phyloP scores from a whole-genome alignment of 2,113 vertebrate genomes.

The Ctenomys sociabilis region DNA sequence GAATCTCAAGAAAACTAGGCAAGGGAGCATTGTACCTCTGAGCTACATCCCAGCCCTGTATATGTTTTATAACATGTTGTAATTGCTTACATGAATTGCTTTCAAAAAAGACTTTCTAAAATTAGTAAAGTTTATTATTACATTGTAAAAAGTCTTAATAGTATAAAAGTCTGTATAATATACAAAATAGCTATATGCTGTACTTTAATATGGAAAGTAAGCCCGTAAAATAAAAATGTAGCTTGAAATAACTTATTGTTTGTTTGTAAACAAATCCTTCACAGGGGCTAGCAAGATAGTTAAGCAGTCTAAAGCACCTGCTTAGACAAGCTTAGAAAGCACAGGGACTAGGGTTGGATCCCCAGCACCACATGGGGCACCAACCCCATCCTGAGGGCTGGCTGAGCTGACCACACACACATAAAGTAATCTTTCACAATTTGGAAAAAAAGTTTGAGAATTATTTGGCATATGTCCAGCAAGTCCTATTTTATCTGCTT shows the following conservation, averaged over 20 bases:
- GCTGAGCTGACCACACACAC: too few relatives aligned
- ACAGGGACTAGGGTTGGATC: too few relatives aligned
- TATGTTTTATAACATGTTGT: neutral
- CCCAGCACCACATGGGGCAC: too few relatives aligned
- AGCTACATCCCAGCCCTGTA: neutral
- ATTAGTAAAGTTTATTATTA: neutral
- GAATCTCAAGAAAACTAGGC: neutral
- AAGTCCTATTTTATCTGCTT: slow-evolving; percentile 48
- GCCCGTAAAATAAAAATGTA: slow-evolving; percentile 52
- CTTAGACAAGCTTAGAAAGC: too few relatives aligned
- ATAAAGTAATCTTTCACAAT: neutral
- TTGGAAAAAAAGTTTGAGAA: slow-evolving; percentile 40
- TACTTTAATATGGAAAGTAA: slow-evolving; percentile 5
- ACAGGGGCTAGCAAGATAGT: too few relatives aligned
- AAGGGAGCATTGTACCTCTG: neutral
- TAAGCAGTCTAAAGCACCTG: too few relatives aligned
- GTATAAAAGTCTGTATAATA: neutral
- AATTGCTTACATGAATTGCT: neutral
- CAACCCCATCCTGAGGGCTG: too few relatives aligned
- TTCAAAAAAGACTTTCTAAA: slow-evolving; percentile 16
- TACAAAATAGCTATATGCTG: neutral
- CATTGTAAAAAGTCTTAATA: slow-evolving; percentile 5
- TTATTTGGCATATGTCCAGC: neutral
- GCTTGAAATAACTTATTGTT: slow-evolving; percentile 26
- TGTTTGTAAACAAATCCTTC: slow-evolving; percentile 55